Percentiles rank a stretch among this genome's conserved stretches.
Evolutionary conservation across 2,888 invertebrate species (phyloP).

Genomic region (Rhamnusium bicolor): DNA sequence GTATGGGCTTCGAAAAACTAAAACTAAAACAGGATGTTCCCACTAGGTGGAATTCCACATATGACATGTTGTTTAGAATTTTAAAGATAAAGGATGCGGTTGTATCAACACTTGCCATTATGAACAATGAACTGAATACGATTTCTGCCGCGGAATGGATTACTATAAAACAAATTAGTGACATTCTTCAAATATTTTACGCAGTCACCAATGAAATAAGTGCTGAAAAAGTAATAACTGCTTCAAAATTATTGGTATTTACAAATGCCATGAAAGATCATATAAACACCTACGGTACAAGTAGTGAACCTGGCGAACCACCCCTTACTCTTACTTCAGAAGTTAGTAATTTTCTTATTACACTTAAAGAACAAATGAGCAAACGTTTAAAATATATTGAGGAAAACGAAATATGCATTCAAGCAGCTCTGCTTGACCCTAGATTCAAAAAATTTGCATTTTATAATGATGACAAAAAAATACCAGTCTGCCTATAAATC

Average conservation of each 20-base stretch:
- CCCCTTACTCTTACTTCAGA: background rate
- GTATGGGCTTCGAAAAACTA: background rate
- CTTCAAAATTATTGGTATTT: no score
- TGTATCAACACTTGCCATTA: background rate
- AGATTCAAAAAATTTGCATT: conserved; percentile 29
- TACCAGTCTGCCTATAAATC: background rate
- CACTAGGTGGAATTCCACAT: no score
- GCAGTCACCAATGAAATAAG: conserved; percentile 29
- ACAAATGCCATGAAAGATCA: background rate
- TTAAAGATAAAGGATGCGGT: no score
- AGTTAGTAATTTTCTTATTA: background rate
- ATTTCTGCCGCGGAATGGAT: background rate
- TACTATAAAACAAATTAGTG: background rate
- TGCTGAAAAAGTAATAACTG: background rate
- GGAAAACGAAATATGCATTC: background rate
- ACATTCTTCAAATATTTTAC: conserved; percentile 13
- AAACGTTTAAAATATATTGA: conserved; percentile 17
- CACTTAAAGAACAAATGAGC: background rate
- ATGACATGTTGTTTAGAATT: no score
- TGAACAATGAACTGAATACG: background rate
- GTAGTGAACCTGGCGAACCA: no score
- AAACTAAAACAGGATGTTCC: no score
- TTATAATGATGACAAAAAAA: background rate
- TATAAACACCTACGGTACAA: background rate
- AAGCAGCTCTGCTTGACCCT: conserved; percentile 25